phyloP scores from a whole-genome alignment of 2,888 invertebrate genomes.

The Carpatolechia fugitivella region DNA sequence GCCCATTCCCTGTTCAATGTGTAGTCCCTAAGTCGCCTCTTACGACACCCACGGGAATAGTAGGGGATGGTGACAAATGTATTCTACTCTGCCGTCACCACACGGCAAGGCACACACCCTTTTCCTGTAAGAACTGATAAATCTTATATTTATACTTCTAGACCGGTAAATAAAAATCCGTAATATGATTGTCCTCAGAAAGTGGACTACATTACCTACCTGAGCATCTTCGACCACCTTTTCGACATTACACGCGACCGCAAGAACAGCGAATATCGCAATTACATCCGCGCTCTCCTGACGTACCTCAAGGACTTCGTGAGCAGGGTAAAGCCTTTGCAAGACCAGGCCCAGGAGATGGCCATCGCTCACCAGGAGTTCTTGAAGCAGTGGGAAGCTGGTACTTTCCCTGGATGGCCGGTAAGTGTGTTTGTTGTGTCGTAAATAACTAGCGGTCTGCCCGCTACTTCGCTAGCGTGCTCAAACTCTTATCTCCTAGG shows the following conservation, averaged over 20 bases:
- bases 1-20: too few relatives aligned
- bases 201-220: constrained; percentile 97
- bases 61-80: too few relatives aligned
- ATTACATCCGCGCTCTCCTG: constrained; percentile 90
- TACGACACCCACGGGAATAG: too few relatives aligned
- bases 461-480: too few relatives aligned
- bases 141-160: too few relatives aligned
- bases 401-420: constrained; percentile 97
- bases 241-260: constrained; percentile 96
- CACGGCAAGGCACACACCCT: too few relatives aligned
- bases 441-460: too few relatives aligned
- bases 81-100: too few relatives aligned
- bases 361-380: constrained; percentile 89
- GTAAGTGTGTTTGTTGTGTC: constrained; percentile 68
- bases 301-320: constrained; percentile 91
- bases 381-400: constrained; percentile 91
- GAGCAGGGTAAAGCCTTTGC: constrained; percentile 89
- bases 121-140: too few relatives aligned
- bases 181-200: constrained; percentile 70
- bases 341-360: constrained; percentile 89
- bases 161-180: too few relatives aligned
- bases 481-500: too few relatives aligned
- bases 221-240: constrained; percentile 95
- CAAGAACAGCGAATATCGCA: constrained; percentile 91
- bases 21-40: too few relatives aligned